phyloP scores from a whole-genome alignment of 2,888 invertebrate species.

The Embidobia sp. region DNA sequence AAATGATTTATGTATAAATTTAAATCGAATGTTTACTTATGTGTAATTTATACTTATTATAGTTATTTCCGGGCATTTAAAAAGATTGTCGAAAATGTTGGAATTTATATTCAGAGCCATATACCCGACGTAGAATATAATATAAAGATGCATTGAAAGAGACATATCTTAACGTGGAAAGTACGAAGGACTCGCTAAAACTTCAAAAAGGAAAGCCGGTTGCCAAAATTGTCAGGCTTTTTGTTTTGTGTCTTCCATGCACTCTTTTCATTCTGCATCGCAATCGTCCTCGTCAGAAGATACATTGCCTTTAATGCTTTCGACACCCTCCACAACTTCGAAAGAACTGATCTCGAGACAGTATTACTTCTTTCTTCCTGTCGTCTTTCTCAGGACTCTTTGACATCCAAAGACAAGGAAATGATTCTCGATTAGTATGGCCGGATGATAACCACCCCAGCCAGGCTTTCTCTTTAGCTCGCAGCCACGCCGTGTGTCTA shows the following conservation, averaged over 20 bases:
- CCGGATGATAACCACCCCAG: slow-evolving; percentile 58
- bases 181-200: slow-evolving; percentile 11
- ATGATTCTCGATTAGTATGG: slow-evolving; percentile 65
- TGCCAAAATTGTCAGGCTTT: slow-evolving; percentile 32
- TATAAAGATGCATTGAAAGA: too few species aligned
- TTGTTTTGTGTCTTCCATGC: slow-evolving; percentile 39
- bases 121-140: too few species aligned
- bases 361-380: slow-evolving; percentile 66
- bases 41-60: too few species aligned
- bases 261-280: slow-evolving; percentile 37
- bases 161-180: too few species aligned
- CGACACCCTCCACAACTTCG: slow-evolving; percentile 51
- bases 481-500: slow-evolving; percentile 66
- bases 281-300: slow-evolving; percentile 53
- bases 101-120: too few species aligned
- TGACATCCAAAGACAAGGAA: slow-evolving; percentile 62
- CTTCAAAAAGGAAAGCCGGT: slow-evolving; percentile 26
- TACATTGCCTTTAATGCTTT: slow-evolving; percentile 60
- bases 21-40: too few species aligned
- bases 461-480: slow-evolving; percentile 27
- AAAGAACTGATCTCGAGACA: slow-evolving; percentile 65
- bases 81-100: too few species aligned
- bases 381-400: slow-evolving; percentile 54
- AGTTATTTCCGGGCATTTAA: too few species aligned
- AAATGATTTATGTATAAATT: too few species aligned